phyloP scores from a whole-genome alignment of 53 echinoderm and acorn worm genomes.

The Crossaster papposus region DNA sequence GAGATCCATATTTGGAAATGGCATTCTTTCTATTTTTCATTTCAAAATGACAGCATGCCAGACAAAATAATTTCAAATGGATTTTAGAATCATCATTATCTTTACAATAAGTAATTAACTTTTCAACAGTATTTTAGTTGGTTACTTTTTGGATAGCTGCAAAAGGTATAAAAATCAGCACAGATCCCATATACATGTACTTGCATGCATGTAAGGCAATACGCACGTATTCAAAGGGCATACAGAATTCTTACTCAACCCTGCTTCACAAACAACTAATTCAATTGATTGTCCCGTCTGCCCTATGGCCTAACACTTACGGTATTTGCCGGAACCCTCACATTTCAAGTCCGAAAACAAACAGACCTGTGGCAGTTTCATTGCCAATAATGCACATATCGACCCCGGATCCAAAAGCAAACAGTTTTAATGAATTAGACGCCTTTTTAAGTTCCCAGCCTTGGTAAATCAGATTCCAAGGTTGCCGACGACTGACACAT shows the following conservation, averaged over 20 bases:
- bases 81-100: no score
- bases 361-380: constrained; percentile 5
- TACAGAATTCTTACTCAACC: not conserved
- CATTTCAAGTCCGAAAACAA: not conserved
- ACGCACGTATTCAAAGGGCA: not conserved
- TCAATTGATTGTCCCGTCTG: not conserved
- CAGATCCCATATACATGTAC: not conserved
- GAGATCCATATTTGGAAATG: no score
- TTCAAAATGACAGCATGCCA: no score
- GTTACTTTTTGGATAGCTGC: no score
- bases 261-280: not conserved
- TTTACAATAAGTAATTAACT: no score
- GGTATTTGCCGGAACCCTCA: not conserved
- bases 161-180: not conserved
- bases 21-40: no score
- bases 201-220: no score
- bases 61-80: no score
- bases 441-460: not conserved
- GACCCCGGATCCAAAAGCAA: not conserved
- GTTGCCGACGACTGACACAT: not conserved
- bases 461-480: not conserved
- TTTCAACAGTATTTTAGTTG: no score
- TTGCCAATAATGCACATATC: not conserved
- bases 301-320: constrained; percentile 11
- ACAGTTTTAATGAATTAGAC: constrained; percentile 16